Evolutionary conservation across 2,888 invertebrate species (phyloP).

Genomic region (Ypsolopha sequella): DNA sequence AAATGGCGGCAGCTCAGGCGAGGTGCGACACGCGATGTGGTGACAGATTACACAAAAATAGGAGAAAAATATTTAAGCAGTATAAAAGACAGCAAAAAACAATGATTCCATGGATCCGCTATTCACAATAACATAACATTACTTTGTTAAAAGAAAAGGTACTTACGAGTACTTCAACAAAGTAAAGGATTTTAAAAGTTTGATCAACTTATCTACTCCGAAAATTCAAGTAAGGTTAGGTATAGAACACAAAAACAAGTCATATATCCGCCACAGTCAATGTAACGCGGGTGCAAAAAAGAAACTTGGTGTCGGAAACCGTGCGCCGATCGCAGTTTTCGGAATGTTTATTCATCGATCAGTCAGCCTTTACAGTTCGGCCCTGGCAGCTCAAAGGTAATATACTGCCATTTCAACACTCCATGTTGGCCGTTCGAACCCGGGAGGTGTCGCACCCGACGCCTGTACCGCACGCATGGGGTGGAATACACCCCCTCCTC

Average conservation of each 20-base stretch:
- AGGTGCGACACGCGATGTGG: slow-evolving; percentile 37
- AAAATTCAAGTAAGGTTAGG: too few species aligned
- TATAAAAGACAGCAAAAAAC: too few species aligned
- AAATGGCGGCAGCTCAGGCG: slow-evolving; percentile 50
- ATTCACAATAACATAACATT: too few species aligned
- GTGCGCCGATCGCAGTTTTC: not conserved
- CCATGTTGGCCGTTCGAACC: slow-evolving; percentile 4
- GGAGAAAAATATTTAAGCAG: too few species aligned
- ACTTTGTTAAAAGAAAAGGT: too few species aligned
- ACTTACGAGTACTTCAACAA: too few species aligned
- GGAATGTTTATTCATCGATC: too few species aligned
- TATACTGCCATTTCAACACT: slow-evolving; percentile 19
- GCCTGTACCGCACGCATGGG: slow-evolving; percentile 16
- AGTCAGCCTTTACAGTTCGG: slow-evolving; percentile 6
- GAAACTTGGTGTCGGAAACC: not conserved
- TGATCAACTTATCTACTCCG: too few species aligned
- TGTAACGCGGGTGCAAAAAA: not conserved
- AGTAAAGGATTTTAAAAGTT: too few species aligned
- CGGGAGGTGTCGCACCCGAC: slow-evolving; percentile 15
- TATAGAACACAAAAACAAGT: too few species aligned
- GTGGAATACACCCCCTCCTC: not conserved
- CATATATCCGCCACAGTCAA: not conserved
- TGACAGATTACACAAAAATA: not conserved
- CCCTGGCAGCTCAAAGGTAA: slow-evolving; percentile 13
- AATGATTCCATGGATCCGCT: too few species aligned